Base-by-base conservation (phyloP, 2,888 invertebrate genomes). In the Spisula subtruncata region DNA sequence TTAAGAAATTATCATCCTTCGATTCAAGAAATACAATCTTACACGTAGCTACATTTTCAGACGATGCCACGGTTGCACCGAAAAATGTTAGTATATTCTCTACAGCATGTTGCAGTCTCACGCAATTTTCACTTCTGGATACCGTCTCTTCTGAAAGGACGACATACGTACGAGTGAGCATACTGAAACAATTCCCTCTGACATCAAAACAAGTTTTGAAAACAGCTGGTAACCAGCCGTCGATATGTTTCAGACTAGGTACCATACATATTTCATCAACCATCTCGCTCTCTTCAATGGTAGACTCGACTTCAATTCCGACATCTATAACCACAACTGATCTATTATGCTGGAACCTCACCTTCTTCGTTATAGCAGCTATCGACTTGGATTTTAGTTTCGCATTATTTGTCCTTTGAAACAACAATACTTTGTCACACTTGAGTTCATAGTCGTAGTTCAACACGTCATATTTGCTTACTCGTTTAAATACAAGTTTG, bases 1-100 rank as follows among this genome's bases (percentile, higher is more conserved):
- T 66, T 25, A 66, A 25, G 56, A 56, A 56, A 25, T 75, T 12
- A 32, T 75, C 35, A 35, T 75, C 32, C 16, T 14, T 35, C 32
- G 75, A 75, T 35, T 16, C 75, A 32, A 32, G 75, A 75, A 75
- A 75, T 32, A 5, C 75, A 75, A 75, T 32, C 18, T 75, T 75
- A 75, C 29, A 75, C 0, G 16, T 16, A 1, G 75, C 75, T 14
- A 32, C 35, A 35, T 75, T 32, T 35, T 35, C 29, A 35, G 32
- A 18, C 16, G 32, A 16, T 16, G 32, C 18, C 18, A 32, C 6
- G 1, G 35, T 35, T 8, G 75, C 32, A 14, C 32, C 32, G 5
- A 32, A 75, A 16, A 14, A 29, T 35, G 35, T 14, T 12, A 75
- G 32, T 0, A 35, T 14, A 32, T 32, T 35, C 35, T 75, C 16